Percentiles rank a stretch among this genome's conserved stretches.
These are phyloP conservation scores for Rhadinocentrus ornatus DNA, from an alignment of 2,797 vertebrate genomes.

Conservation along the genomic window DNA sequence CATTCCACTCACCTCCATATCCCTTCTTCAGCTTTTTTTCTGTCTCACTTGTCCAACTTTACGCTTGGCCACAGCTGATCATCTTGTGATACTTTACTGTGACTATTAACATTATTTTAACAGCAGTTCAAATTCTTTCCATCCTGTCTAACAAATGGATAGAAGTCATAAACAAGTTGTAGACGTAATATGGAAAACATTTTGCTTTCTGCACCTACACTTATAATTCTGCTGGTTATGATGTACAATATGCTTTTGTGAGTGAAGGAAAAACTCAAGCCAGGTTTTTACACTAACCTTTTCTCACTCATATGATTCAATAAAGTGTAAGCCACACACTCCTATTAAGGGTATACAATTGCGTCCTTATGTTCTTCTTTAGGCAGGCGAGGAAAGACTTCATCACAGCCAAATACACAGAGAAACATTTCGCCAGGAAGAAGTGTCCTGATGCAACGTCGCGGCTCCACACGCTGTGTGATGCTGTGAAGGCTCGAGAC, in stretches of 20 bases:
- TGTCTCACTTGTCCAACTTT: not conserved
- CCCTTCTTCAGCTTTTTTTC: not conserved
- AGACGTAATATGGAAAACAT: not conserved
- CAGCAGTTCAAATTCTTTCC: not conserved
- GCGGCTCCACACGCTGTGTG: constrained; percentile 91
- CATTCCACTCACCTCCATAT: not conserved
- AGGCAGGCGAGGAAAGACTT: constrained; percentile 99
- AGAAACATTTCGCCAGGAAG: constrained; percentile 90
- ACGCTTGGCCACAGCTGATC: not conserved
- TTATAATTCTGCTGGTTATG: not conserved
- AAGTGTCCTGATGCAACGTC: constrained; percentile 84
- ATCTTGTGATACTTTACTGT: not conserved
- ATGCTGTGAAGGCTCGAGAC: constrained; percentile 94
- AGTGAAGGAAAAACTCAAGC: not conserved
- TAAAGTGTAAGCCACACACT: not conserved
- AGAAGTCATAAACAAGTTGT: not conserved
- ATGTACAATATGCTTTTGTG: not conserved
- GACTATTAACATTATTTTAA: not conserved
- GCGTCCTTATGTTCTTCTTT: constrained; percentile 24
- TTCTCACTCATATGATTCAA: not conserved
- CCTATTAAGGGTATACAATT: not conserved
- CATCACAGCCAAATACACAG: constrained; percentile 97
- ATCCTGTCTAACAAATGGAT: not conserved
- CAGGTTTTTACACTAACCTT: not conserved
- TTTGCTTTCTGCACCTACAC: not conserved